phyloP scores from a whole-genome alignment of 2,797 vertebrate genomes.

The Megaceryle alcyon region DNA sequence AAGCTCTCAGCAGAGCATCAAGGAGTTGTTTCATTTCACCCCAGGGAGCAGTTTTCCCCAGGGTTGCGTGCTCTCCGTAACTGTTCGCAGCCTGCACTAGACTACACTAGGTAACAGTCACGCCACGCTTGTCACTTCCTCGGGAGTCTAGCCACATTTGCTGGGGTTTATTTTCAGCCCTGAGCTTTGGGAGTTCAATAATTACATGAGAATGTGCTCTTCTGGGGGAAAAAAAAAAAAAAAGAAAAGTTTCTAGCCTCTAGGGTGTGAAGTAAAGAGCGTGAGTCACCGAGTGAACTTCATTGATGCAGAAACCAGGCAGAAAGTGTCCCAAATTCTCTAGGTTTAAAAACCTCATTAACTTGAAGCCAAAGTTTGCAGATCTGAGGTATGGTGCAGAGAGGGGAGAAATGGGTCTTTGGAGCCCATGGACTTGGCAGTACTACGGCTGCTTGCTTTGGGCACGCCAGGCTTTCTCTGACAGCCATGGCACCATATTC shows the following conservation, averaged over 20 bases:
- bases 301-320: slow-evolving; percentile 60
- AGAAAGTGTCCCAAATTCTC: slow-evolving; percentile 30
- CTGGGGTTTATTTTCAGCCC: slow-evolving; percentile 63
- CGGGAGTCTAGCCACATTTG: slow-evolving; percentile 45
- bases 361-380: background rate
- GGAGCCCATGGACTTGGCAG: background rate
- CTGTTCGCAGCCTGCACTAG: background rate
- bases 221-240: background rate
- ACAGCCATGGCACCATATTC: background rate
- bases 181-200: slow-evolving; percentile 53
- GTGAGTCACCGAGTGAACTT: slow-evolving; percentile 57
- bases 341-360: slow-evolving; percentile 20
- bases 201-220: slow-evolving; percentile 45
- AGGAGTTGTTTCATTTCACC: background rate
- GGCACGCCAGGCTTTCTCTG: background rate
- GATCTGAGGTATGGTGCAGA: background rate
- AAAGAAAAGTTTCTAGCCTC: slow-evolving; percentile 39
- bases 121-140: slow-evolving; percentile 52
- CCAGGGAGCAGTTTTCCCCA: background rate
- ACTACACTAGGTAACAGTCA: background rate
- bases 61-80: background rate
- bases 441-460: background rate
- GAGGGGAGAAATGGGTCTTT: background rate
- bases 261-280: slow-evolving; percentile 63
- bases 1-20: background rate